Percentiles rank a stretch among this genome's conserved stretches.
These are phyloP conservation scores for Cherax destructor DNA, from an alignment of 1,140 invertebrate species.

Conservation along the genomic window DNA sequence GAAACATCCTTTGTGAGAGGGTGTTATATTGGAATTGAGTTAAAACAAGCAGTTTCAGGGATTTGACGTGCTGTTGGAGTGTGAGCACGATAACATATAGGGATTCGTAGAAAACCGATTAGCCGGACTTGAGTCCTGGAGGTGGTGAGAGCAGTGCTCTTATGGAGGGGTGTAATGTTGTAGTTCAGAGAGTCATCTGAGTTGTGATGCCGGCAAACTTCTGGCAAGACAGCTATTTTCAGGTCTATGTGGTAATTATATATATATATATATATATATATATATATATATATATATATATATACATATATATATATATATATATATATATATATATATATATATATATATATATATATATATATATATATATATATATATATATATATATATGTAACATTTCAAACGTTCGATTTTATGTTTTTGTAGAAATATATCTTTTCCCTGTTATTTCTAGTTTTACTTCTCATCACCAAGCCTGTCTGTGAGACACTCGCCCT, in stretches of 20 bases:
- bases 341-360: neutral
- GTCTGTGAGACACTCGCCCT: neutral
- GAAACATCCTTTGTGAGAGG: neutral
- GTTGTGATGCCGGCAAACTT: too few relatives aligned
- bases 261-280: neutral
- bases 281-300: too few relatives aligned
- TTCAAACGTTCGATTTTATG: neutral
- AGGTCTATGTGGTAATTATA: neutral
- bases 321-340: neutral
- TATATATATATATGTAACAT: neutral
- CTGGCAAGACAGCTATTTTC: too few relatives aligned
- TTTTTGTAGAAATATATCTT: neutral
- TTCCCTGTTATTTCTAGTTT: neutral
- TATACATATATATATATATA: too few relatives aligned
- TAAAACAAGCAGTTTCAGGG: too few relatives aligned
- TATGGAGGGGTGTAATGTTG: too few relatives aligned
- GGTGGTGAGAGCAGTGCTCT: too few relatives aligned
- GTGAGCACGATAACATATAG: too few relatives aligned
- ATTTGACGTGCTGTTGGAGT: too few relatives aligned
- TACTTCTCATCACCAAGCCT: neutral
- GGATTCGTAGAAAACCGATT: neutral
- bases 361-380: neutral
- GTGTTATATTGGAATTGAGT: neutral
- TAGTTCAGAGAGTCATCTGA: too few relatives aligned
- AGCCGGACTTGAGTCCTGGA: too few relatives aligned